Base-by-base conservation (phyloP, 2,888 invertebrate genomes). In the Drosophila colorata region DNA sequence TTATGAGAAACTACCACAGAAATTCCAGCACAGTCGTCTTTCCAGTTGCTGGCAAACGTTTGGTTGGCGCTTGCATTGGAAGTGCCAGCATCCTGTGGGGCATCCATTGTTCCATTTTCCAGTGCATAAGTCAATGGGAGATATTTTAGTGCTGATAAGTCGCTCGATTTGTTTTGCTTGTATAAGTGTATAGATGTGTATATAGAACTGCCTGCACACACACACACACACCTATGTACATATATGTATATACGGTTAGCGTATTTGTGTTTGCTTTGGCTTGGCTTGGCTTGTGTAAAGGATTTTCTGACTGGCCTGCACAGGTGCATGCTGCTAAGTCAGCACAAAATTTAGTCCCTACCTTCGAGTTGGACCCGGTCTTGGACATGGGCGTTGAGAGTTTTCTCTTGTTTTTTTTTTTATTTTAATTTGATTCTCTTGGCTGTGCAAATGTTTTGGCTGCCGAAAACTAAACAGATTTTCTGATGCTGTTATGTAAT, bases 51-150 rank as follows among this genome's bases (percentile, higher is more conserved):
- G 72, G 78, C 88, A 70, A 76, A 52, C 65, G 72, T 78, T 78
- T 66, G 68, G 87, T 84, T 78, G 79, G 74, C 74, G 83, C 68
- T 84, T 69, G 56, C 67, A 71, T 40, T 80, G 80, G 82, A 79
- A 80, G 28, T 1, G 16, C 28, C 18, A 35, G 31, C 48, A 66
- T 63, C 64, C 78, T 69, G 69, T 69, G 52, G 60, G 43, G 65
- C 78, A 74, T 83, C 87, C 89, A 89, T 64, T 89, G 89, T 82
- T 80, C 89, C 90, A 88, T 76, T 84, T 88, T 86, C 85, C 85
- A 87, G 78, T 75, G 89, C 82, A 88, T 88, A 88, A 88, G 87
- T 85, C 89, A 88, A 87, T 87, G 85, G 67, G 70, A 88, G 87
- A 88, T 88, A 55, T 76, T 85, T 86, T 87, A 81, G 85, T 73